phyloP scores from a whole-genome alignment of 2,797 vertebrate genomes.

The Aselliscus stoliczkanus region DNA sequence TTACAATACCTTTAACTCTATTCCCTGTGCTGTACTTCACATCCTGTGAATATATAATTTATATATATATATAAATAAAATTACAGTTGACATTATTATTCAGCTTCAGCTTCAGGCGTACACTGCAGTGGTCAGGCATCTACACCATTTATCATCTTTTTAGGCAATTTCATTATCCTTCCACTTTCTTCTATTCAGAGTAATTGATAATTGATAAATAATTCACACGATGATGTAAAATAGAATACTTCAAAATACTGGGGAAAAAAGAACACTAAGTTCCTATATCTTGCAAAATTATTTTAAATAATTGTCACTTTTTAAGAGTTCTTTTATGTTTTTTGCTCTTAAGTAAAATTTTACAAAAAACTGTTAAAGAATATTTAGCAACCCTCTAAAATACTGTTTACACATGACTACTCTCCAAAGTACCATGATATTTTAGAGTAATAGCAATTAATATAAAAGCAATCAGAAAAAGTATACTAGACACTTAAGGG shows the following conservation, averaged over 20 bases:
- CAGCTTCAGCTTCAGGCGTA: no score
- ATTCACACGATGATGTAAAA: neutral
- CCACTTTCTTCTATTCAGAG: neutral
- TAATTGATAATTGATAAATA: neutral
- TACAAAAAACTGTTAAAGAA: neutral
- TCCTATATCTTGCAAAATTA: neutral
- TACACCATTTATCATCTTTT: neutral
- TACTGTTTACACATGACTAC: neutral
- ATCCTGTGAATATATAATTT: no score
- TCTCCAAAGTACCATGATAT: neutral
- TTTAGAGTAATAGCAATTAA: neutral
- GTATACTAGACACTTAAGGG: neutral
- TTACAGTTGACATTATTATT: no score
- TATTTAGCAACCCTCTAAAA: neutral
- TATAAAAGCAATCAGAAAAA: neutral
- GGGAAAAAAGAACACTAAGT: neutral
- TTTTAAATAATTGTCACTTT: neutral
- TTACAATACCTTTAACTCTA: no score
- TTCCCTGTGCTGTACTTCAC: no score
- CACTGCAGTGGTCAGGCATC: no score
- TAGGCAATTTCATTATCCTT: neutral
- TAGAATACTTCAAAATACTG: neutral
- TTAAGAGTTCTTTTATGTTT: neutral
- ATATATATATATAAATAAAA: no score
- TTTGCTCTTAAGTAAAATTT: constrained; percentile 12